phyloP scores from a whole-genome alignment of 2,888 invertebrate species.

The Drosophila rubida region DNA sequence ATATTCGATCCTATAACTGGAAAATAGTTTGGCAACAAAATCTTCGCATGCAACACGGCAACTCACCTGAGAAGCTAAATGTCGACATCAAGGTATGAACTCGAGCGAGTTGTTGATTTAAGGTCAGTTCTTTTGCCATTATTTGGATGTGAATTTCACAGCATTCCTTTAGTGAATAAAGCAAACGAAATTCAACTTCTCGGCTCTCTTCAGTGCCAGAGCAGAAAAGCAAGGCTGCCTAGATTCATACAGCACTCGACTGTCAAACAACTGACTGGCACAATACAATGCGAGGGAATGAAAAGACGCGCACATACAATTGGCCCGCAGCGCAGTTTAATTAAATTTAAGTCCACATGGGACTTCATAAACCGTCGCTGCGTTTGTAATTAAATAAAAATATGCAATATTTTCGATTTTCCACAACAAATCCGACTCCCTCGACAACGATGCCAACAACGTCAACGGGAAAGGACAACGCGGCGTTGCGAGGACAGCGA shows the following conservation, averaged over 20 bases:
- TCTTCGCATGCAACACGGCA: not conserved
- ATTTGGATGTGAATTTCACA: not conserved
- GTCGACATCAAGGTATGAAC: not conserved
- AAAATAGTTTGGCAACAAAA: too few species aligned
- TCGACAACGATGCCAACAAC: conserved; percentile 23
- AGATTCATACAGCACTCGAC: not conserved
- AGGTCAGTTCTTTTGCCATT: conserved; percentile 7
- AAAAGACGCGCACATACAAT: conserved; percentile 12
- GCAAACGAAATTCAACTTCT: too few species aligned
- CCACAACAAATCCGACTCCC: conserved; percentile 50
- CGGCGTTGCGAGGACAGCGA: conserved; percentile 14
- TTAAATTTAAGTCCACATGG: conserved; percentile 59
- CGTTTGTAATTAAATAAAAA: conserved; percentile 63
- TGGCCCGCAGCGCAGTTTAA: conserved; percentile 33
- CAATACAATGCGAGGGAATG: not conserved
- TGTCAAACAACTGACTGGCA: not conserved
- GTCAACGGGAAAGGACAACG: conserved; percentile 34
- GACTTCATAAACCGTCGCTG: conserved; percentile 55
- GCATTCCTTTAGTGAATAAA: too few species aligned
- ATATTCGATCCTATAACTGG: not conserved
- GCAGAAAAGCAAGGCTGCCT: conserved; percentile 2
- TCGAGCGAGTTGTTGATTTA: conserved; percentile 20
- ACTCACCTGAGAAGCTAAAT: conserved; percentile 12
- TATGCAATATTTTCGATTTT: conserved; percentile 62
- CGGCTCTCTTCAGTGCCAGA: not conserved